phyloP scores from a whole-genome alignment of 2,113 vertebrate genomes.

The Peromyscus leucopus region DNA sequence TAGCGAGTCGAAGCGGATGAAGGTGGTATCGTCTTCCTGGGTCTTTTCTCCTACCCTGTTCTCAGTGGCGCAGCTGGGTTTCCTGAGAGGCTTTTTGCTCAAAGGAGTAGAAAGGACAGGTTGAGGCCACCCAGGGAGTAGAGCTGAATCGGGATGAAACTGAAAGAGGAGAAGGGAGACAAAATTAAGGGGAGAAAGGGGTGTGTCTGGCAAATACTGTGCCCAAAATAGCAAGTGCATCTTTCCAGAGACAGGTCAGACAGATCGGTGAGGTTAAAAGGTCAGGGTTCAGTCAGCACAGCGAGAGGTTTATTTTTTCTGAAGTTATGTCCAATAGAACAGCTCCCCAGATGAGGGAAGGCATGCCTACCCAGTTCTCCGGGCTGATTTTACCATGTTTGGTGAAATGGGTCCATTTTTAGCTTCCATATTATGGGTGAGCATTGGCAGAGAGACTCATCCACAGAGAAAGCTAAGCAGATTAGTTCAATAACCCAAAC shows the following conservation, averaged over 20 bases:
- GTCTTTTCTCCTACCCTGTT: slow-evolving; percentile 90
- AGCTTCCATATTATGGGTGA: not conserved
- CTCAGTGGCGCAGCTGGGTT: slow-evolving; percentile 88
- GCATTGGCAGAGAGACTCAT: not conserved
- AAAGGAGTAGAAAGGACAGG: not conserved
- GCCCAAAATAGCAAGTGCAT: not conserved
- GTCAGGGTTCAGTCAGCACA: not conserved
- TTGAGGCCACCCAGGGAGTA: slow-evolving; percentile 83
- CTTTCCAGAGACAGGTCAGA: not conserved
- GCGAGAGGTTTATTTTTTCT: not conserved
- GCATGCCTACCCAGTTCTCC: not conserved
- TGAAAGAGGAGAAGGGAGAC: not conserved
- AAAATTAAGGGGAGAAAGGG: slow-evolving; percentile 6
- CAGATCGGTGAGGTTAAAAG: not conserved
- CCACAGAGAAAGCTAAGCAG: not conserved
- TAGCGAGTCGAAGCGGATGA: slow-evolving; percentile 98
- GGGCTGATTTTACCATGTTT: not conserved
- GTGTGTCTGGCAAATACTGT: not conserved
- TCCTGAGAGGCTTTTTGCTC: slow-evolving; percentile 86
- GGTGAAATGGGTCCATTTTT: not conserved
- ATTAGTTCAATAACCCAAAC: not conserved
- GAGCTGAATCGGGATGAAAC: slow-evolving; percentile 72
- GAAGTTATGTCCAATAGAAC: not conserved
- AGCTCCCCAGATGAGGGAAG: not conserved
- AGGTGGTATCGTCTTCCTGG: slow-evolving; percentile 94